Percentiles rank a stretch among this genome's conserved stretches.
phyloP scores from a whole-genome alignment of 2,888 invertebrate species.

The Patella depressa region DNA sequence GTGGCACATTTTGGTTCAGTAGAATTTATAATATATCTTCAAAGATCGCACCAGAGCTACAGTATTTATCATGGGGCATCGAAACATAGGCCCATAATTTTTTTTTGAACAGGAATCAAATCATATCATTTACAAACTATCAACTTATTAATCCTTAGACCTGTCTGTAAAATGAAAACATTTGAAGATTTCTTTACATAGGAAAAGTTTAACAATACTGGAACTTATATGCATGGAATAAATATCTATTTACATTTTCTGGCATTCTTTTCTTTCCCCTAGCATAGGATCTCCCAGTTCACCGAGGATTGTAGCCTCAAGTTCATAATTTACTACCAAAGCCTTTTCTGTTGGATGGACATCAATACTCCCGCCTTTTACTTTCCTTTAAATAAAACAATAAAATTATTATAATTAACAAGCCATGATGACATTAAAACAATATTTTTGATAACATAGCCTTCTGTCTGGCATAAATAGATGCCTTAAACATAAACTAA shows the following conservation, averaged over 20 bases:
- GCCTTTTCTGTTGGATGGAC: conserved; percentile 91
- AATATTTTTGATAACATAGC: neutral
- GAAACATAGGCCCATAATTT: no score
- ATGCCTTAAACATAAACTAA: neutral
- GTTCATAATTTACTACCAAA: conserved; percentile 87
- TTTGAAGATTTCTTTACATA: no score
- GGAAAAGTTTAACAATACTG: no score
- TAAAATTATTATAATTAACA: conserved; percentile 14
- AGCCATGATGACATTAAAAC: conserved; percentile 28
- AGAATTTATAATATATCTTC: no score
- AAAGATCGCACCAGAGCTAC: no score
- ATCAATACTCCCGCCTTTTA: conserved; percentile 81
- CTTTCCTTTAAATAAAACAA: conserved; percentile 60
- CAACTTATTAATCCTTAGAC: no score
- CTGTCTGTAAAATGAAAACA: no score
- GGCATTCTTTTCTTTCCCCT: conserved; percentile 86
- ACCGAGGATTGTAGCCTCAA: conserved; percentile 87
- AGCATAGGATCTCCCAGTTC: conserved; percentile 85
- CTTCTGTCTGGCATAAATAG: neutral
- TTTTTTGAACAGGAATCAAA: no score
- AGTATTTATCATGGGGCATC: no score
- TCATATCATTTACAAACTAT: no score
- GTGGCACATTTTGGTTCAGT: no score
- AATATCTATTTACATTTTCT: conserved; percentile 77
- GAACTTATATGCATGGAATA: no score